Percentiles rank a stretch among this genome's conserved stretches.
phyloP scores from a whole-genome alignment of 2,797 vertebrate genomes.

The Gila robusta region DNA sequence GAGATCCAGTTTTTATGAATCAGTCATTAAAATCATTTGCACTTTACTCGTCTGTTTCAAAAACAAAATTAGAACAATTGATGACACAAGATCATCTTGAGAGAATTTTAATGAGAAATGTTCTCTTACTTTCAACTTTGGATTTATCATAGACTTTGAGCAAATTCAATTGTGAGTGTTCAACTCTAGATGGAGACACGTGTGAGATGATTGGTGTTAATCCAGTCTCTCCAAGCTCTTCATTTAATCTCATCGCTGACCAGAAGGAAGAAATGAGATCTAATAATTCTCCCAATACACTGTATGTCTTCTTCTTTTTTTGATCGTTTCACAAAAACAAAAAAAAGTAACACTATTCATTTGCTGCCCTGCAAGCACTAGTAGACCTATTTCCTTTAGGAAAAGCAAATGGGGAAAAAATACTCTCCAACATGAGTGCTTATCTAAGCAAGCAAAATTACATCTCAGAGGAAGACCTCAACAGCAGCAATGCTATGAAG shows the following conservation, averaged over 20 bases:
- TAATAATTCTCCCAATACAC: neutral
- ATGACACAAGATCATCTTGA: neutral
- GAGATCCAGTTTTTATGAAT: neutral
- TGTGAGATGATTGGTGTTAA: conserved; percentile 2
- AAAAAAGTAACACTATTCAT: neutral
- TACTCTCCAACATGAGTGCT: conserved; percentile 2
- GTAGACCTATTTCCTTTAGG: neutral
- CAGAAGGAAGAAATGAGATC: neutral
- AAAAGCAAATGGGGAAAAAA: conserved; percentile 10
- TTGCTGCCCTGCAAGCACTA: neutral
- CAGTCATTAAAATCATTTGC: neutral
- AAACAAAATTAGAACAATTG: neutral
- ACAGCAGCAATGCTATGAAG: conserved; percentile 18
- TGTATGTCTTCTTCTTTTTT: neutral
- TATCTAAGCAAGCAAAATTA: neutral
- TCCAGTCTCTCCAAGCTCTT: neutral
- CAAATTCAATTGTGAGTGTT: neutral
- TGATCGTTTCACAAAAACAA: neutral
- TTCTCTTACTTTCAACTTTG: neutral
- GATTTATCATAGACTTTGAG: too few species aligned
- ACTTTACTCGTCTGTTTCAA: neutral
- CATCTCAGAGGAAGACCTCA: conserved; percentile 24
- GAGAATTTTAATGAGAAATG: neutral
- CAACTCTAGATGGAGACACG: neutral
- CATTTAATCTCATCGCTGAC: neutral